Base-by-base conservation (phyloP, 2,888 invertebrate genomes). In the Acholoe squamosa region DNA sequence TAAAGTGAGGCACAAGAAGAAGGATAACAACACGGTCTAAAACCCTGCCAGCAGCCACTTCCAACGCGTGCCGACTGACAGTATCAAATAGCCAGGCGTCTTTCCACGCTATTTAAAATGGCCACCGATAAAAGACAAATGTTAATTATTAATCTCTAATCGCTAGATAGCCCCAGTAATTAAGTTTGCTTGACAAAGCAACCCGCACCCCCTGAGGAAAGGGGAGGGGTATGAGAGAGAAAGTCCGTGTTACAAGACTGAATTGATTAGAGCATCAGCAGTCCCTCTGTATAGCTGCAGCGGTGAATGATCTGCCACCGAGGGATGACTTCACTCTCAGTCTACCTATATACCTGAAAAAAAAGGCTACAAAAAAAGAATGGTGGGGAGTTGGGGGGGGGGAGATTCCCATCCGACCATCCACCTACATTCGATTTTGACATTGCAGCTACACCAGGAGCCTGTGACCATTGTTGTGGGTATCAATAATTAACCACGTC, bases 121-220 rank as follows among this genome's bases (percentile, higher is more conserved):
- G 19, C n/a, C 43, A 28, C n/a, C 71, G 25, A 71, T 71, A 71
- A 71, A 71, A 28, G 71, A 71, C 25, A 25, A 71, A 71, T 71
- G 71, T 71, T 71, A 71, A 71, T 71, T 71, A 71, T 71, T 71
- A 71, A 71, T 71, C 71, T 28, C 71, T 71, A 71, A 71, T 71
- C 71, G 71, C 25, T 28, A 28, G 31, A 71, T 71, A 71, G 71
- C 31, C 71, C 14, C 31, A 28, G 71, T 71, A 71, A 71, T 71
- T 71, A 71, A 71, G n/a, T 71, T 28, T 16, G 71, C 71, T 28
- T 71, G 71, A 71, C 71, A 71, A 28, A 71, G 28, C 71, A 25
- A 25, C 71, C 71, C 61, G 7, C 28, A 28, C 5, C 71, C 71
- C 71, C 19, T 3, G 5, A 3, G 61, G 61, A 22, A 5, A 22